Percentiles rank a stretch among this genome's conserved stretches.
These are phyloP conservation scores for Neodon shergylaensis DNA, from an alignment of 2,113 vertebrate species.

Conservation along the genomic window DNA sequence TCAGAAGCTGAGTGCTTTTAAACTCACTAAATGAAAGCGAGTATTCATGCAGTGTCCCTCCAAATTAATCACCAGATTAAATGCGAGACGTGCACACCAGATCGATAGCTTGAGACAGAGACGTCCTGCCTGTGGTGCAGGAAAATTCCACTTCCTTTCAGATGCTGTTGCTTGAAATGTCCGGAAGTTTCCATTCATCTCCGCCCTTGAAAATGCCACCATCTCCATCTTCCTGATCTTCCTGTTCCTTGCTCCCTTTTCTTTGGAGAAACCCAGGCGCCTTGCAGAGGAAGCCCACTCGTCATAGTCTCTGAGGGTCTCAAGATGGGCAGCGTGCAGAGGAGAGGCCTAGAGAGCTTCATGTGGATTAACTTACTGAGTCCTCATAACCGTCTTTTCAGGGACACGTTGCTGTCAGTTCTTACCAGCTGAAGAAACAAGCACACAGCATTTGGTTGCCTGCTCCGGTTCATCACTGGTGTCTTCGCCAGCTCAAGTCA, in stretches of 20 bases:
- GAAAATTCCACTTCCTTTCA: constrained; percentile 77
- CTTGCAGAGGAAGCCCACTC: constrained; percentile 1
- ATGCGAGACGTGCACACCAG: constrained; percentile 39
- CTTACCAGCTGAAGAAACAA: constrained; percentile 15
- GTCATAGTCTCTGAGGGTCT: not conserved
- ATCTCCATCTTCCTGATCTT: not conserved
- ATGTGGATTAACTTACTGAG: not conserved
- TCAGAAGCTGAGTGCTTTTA: constrained; percentile 61
- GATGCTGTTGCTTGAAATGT: constrained; percentile 61
- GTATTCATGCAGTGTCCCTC: constrained; percentile 55
- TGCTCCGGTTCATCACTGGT: not conserved
- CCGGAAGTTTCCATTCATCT: constrained; percentile 74
- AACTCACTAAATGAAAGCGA: constrained; percentile 67
- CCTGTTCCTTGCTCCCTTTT: not conserved
- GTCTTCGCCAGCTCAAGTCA: not conserved
- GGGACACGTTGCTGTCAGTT: not conserved
- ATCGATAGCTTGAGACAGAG: constrained; percentile 71
- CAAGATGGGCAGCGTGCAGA: not conserved
- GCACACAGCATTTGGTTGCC: not conserved
- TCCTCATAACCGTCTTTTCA: not conserved
- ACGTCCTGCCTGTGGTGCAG: constrained; percentile 52
- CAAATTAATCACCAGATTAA: constrained; percentile 72
- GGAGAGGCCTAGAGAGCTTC: not conserved
- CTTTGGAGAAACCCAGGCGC: not conserved
- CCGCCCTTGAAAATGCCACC: constrained; percentile 50